Base-by-base conservation (phyloP, 2,888 invertebrate genomes). In the Scaptomyza polygonia region DNA sequence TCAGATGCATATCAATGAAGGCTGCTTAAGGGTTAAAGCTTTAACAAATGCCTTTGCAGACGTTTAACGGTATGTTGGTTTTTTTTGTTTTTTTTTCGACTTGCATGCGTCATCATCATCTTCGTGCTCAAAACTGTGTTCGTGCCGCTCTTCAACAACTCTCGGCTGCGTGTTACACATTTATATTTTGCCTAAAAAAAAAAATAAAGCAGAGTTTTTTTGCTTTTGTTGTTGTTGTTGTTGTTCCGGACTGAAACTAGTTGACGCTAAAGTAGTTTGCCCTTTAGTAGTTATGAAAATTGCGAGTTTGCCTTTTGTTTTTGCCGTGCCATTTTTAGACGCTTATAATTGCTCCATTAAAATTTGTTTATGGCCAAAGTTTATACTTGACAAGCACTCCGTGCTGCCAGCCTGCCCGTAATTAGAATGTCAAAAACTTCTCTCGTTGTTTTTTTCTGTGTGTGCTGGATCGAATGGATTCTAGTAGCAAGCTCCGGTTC, bases 311-410 rank as follows among this genome's bases (percentile, higher is more conserved):
- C 51, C 45, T 58, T 63, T 70, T 47, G 12, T 18, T 51, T 58
- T 57, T 57, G 83, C 82, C 83, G 65, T 67, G 73, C 72, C 77
- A 62, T 73, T 78, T 68, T 67, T 75, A 75, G 85, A 71, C 81
- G 81, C 79, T 78, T 84, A 86, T 86, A 83, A 83, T 83, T 83
- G 87, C 82, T 83, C 86, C 82, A 86, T 86, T 83, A 86, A 83
- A 83, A 81, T 83, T 80, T 81, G 82, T 86, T 86, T 86, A 83
- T 83, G 79, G 67, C 55, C 36, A 75, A 84, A 86, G 85, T 83
- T 83, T 75, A 73, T 78, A 67, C 72, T 68, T 81, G 85, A 75
- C 78, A 78, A 79, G 79, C 67, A 71, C 68, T 14, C n/a, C 36
- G 36, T 36, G 77, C 45, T 32, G 45, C 49, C 29, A 12, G 45